Percentiles rank a stretch among this genome's conserved stretches.
phyloP scores from a whole-genome alignment of 2,888 invertebrate genomes.

The Atrina japonica region DNA sequence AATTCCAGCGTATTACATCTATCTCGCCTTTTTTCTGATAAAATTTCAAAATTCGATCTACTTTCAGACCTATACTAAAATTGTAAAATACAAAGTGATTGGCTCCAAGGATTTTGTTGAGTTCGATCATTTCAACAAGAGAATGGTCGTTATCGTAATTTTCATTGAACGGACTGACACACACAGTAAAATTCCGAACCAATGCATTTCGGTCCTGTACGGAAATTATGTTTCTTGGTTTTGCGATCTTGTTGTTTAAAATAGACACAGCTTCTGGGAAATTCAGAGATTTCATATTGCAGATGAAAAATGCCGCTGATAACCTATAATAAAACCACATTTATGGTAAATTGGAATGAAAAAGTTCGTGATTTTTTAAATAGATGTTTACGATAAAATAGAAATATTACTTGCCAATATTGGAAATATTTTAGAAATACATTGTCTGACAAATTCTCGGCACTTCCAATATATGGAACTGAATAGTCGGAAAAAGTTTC shows the following conservation, averaged over 20 bases:
- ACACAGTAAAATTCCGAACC: conserved; percentile 59
- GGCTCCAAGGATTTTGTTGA: conserved; percentile 74
- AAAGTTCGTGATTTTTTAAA: no score
- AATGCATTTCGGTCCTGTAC: conserved; percentile 16
- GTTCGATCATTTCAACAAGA: conserved; percentile 76
- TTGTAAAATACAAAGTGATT: conserved; percentile 73
- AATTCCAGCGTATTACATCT: conserved; percentile 70
- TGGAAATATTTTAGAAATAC: no score
- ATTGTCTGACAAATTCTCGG: no score
- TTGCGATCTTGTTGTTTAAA: conserved; percentile 32
- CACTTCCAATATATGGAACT: no score
- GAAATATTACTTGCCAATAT: no score
- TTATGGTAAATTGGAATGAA: no score
- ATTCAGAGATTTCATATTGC: conserved; percentile 29
- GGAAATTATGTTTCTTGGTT: conserved; percentile 35
- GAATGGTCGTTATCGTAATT: conserved; percentile 62
- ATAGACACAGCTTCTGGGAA: conserved; percentile 49
- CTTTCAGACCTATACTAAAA: conserved; percentile 63
- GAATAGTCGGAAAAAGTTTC: no score
- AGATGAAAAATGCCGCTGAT: conserved; percentile 42
- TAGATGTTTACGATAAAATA: no score
- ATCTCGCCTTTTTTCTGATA: conserved; percentile 59
- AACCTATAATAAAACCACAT: conserved; percentile 49
- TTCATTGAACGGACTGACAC: conserved; percentile 64
- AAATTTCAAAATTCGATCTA: conserved; percentile 58